Percentiles rank a stretch among this genome's conserved stretches.
Evolutionary conservation across 2,888 invertebrate genomes (phyloP).

Genomic region (Tipula unca): DNA sequence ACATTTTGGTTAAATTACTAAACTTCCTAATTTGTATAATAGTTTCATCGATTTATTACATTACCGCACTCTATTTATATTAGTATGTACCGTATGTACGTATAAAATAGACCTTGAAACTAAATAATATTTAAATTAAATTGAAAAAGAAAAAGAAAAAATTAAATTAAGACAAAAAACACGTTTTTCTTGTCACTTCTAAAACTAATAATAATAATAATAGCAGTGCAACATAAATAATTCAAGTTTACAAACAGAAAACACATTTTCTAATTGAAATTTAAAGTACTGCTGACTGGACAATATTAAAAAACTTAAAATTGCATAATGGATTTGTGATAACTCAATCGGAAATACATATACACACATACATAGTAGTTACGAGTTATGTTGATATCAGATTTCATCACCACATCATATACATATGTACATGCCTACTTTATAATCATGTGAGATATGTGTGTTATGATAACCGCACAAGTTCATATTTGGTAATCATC

Average conservation of each 20-base stretch:
- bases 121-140: slow-evolving; percentile 8
- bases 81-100: not conserved
- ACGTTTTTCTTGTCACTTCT: not conserved
- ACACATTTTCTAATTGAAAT: too few species aligned
- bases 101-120: not conserved
- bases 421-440: not conserved
- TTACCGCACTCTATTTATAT: not conserved
- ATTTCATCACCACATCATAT: not conserved
- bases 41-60: not conserved
- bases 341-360: not conserved
- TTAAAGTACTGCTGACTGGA: not conserved
- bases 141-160: not conserved
- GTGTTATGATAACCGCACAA: not conserved
- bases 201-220: not conserved
- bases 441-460: not conserved
- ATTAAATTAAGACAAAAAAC: slow-evolving; percentile 3
- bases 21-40: slow-evolving; percentile 1
- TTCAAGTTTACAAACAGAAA: slow-evolving; percentile 14
- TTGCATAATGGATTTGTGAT: not conserved
- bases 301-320: not conserved
- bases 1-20: not conserved
- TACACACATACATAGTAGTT: not conserved
- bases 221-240: not conserved
- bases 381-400: too few species aligned
- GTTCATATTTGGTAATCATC: not conserved